Evolutionary conservation across 2,797 vertebrate species (phyloP).

Genomic region (Enteromius mattozi): DNA sequence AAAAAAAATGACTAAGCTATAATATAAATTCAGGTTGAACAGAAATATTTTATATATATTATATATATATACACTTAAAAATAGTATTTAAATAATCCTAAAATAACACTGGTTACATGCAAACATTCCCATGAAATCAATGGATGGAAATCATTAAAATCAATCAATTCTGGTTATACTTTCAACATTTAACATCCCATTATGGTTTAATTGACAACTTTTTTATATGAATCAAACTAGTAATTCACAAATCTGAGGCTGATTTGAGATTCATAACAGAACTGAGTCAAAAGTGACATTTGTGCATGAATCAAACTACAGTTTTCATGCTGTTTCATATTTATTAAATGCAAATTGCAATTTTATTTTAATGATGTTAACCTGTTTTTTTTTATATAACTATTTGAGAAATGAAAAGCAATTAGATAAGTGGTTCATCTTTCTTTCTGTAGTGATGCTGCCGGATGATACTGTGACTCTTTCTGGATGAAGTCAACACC

Average conservation of each 20-base stretch:
- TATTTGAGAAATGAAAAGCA: background rate
- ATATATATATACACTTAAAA: too few relatives aligned
- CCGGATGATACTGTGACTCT: background rate
- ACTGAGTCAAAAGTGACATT: background rate
- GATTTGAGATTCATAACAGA: background rate
- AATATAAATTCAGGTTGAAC: too few relatives aligned
- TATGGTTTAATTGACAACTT: background rate
- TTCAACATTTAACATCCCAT: background rate
- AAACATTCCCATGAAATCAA: background rate
- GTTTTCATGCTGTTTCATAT: background rate
- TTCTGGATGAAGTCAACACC: background rate
- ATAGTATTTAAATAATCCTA: background rate
- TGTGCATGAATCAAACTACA: background rate
- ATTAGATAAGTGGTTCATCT: too few relatives aligned
- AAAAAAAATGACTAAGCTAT: too few relatives aligned
- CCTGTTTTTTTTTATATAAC: background rate
- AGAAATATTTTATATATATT: too few relatives aligned
- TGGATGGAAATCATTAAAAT: background rate
- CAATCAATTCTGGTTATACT: too few relatives aligned
- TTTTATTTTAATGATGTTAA: background rate
- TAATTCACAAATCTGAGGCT: background rate
- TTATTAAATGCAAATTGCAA: background rate
- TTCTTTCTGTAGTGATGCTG: too few relatives aligned
- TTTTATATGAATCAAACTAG: background rate
- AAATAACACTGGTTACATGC: background rate